Evolutionary conservation across 2,888 invertebrate species (phyloP).

Genomic region (Dasysyrphus tricinctus): DNA sequence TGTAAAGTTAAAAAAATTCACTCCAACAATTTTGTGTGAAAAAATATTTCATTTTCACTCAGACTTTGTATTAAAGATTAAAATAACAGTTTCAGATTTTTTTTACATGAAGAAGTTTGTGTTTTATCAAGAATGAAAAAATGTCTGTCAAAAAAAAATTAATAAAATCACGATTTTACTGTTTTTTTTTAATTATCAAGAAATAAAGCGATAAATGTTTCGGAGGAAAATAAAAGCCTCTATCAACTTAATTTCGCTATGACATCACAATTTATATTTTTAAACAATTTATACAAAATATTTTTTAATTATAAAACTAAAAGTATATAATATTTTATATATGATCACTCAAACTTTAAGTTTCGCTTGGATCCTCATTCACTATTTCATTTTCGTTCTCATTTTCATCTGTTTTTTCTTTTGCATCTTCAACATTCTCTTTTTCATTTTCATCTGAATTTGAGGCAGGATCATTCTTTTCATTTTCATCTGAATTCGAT

Average conservation of each 20-base stretch:
- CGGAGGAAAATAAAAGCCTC: constrained; percentile 19
- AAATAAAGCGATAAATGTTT: background rate
- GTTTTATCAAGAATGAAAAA: too few relatives aligned
- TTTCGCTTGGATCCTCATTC: background rate
- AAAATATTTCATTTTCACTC: too few relatives aligned
- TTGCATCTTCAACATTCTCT: background rate
- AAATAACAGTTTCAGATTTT: too few relatives aligned
- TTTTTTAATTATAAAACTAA: background rate
- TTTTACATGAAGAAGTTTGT: too few relatives aligned
- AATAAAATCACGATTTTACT: background rate
- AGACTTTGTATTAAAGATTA: too few relatives aligned
- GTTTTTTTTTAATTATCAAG: background rate
- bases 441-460: constrained; percentile 1
- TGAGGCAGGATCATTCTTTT: background rate
- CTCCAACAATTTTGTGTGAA: too few relatives aligned
- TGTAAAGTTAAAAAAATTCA: background rate
- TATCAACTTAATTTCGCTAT: constrained; percentile 13
- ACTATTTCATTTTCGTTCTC: constrained; percentile 1
- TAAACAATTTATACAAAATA: background rate
- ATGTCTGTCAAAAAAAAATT: background rate
- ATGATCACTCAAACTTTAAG: background rate
- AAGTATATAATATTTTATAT: background rate
- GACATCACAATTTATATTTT: constrained; percentile 19
- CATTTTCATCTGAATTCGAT: background rate
- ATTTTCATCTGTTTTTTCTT: background rate